A percentile compares a stretch with the other conserved stretches of the same genome.
Evolutionary conservation across 2,888 invertebrate species (phyloP).

Genomic region (Xanthostigma xanthostigma): DNA sequence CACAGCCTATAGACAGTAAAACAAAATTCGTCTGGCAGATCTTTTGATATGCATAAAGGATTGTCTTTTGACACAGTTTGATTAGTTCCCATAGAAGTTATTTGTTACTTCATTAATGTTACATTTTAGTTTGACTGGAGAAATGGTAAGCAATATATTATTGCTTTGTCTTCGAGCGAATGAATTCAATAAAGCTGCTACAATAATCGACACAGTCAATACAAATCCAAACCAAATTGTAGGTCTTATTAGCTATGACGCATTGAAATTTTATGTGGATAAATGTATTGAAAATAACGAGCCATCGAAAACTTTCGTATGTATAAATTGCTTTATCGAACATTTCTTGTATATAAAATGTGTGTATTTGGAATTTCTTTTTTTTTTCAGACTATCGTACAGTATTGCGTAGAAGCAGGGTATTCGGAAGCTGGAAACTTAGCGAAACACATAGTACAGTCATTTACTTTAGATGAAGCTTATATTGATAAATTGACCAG

Average conservation of each 20-base stretch:
- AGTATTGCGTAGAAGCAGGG: slow-evolving; percentile 41
- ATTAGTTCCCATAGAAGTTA: not conserved
- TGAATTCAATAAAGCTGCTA: slow-evolving; percentile 35
- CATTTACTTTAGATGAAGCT: slow-evolving; percentile 30
- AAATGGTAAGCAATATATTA: slow-evolving; percentile 43
- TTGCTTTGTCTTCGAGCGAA: slow-evolving; percentile 30
- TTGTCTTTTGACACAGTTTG: too few species aligned
- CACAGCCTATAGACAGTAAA: too few species aligned
- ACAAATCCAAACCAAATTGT: slow-evolving; percentile 33
- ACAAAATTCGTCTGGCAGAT: too few species aligned
- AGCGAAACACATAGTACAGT: slow-evolving; percentile 25
- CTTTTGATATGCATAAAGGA: too few species aligned
- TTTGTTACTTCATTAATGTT: too few species aligned
- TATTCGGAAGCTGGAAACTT: slow-evolving; percentile 31
- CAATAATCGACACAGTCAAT: slow-evolving; percentile 36
- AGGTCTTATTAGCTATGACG: slow-evolving; percentile 24
- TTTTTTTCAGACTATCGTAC: slow-evolving; percentile 34
- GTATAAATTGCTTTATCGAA: slow-evolving; percentile 12
- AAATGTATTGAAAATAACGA: slow-evolving; percentile 35
- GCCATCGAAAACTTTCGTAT: slow-evolving; percentile 36
- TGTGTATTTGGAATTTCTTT: slow-evolving; percentile 7
- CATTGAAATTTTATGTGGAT: slow-evolving; percentile 36
- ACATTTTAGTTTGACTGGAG: slow-evolving; percentile 37
- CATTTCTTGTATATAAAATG: too few species aligned
- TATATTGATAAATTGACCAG: slow-evolving; percentile 32